Evolutionary conservation across 2,888 invertebrate genomes (phyloP), one percentile per base, ranked within the genome.

Genomic region (Gisinianus flammeolus): DNA sequence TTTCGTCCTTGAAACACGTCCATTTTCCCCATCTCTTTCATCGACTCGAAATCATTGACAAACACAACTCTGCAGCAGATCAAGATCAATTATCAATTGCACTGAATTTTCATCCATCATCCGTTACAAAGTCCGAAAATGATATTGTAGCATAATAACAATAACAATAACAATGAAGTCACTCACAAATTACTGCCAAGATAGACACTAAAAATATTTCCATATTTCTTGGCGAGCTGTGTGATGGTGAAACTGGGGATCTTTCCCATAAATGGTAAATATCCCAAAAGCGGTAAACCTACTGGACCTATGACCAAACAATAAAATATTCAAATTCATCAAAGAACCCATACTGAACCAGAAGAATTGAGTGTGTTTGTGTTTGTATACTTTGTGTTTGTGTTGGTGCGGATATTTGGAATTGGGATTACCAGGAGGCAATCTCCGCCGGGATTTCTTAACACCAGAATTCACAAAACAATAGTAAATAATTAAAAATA

Each of bases 261-360:
- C 62, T 78, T 81, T 58, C 83, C 83, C 67, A 84, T 72, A 66
- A 84, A 84, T 4, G 84, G 84, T 19, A 84, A 67, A 30, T 82
- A 84, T 10, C 84, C 84, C 22, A 84, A 19, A 3, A 83, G 52
- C 5, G 84, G 84, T 1, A 82, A 30, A 2, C 82, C 78, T 2
- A 70, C 6, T 6, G 83, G 83, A 22, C 83, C 83, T 81, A 35
- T 3, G 58, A 58, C 5, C 24, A n/a, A n/a, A n/a, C n/a, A 16
- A 26, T 44, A 35, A 35, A 28, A 64, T 64, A 64, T 26, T 64
- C 26, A 19, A 26, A 22, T 12, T 24, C 16, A 24, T 19, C 16
- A 62, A n/a, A 22, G 62, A 16, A 6, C n/a, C 62, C 24, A n/a
- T 22, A 8, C 62, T 6, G 24, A n/a, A 22, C 8, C 8, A 16